Conservation (phyloP, 2,797 vertebrate species). For the Poecilia wingei region DNA sequence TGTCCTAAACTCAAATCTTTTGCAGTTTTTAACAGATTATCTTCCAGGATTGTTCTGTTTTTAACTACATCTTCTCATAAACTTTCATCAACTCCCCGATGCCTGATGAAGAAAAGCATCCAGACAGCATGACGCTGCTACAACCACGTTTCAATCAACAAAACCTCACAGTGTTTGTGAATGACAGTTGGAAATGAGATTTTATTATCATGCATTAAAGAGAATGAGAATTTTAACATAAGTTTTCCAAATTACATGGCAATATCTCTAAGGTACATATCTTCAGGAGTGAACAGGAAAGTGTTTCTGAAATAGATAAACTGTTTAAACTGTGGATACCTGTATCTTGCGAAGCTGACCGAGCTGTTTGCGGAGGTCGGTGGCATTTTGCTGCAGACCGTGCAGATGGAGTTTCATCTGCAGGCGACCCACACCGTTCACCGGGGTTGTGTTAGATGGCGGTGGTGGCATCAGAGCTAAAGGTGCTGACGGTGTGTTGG, state of each 20-base stretch:
- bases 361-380: constrained; percentile 93
- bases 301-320: neutral
- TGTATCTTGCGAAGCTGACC: constrained; percentile 91
- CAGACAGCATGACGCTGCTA: neutral
- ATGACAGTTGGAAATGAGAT: neutral
- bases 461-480: constrained; percentile 90
- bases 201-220: neutral
- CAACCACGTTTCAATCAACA: neutral
- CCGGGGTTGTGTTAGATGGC: constrained; percentile 79
- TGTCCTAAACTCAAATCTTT: neutral
- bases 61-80: neutral
- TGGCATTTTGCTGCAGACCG: constrained; percentile 93
- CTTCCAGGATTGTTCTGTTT: neutral
- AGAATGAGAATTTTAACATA: neutral
- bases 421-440: constrained; percentile 85
- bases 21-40: neutral
- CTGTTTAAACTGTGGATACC: constrained; percentile 69
- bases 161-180: neutral
- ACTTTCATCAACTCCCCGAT: neutral
- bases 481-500: constrained; percentile 86
- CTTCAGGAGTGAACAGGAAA: neutral
- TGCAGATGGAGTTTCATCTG: constrained; percentile 97
- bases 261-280: neutral
- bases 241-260: neutral
- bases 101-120: neutral